These are phyloP conservation scores for Blastobasis lacticolella DNA, from an alignment of 2,888 invertebrate species.

Conservation along the genomic window DNA sequence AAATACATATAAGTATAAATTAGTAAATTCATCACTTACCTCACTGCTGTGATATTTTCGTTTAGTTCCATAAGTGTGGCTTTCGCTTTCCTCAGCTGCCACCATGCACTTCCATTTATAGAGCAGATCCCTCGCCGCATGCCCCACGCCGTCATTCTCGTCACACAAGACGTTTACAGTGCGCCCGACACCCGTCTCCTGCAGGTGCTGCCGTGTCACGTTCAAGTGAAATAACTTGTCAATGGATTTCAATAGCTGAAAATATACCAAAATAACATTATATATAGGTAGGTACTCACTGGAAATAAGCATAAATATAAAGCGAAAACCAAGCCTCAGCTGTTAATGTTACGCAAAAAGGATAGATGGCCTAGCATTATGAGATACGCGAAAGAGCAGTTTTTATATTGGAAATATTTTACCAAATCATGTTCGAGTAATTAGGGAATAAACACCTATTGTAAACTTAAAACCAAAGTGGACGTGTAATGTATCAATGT, in stretches of 20 bases:
- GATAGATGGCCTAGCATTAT: not conserved
- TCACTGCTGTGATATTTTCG: no score
- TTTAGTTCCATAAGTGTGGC: no score
- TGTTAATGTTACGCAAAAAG: not conserved
- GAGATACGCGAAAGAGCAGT: no score
- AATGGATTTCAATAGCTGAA: slow-evolving; percentile 85
- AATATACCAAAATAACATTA: slow-evolving; percentile 12
- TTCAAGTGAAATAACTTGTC: slow-evolving; percentile 82
- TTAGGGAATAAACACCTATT: no score
- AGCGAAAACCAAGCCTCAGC: not conserved
- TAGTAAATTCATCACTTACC: no score
- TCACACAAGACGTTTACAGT: slow-evolving; percentile 91
- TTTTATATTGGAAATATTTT: not conserved
- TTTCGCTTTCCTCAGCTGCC: no score
- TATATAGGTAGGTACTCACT: not conserved
- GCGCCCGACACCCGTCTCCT: slow-evolving; percentile 92
- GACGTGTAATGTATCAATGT: not conserved
- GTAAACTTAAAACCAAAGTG: not conserved
- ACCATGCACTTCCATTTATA: no score
- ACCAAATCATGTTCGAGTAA: not conserved
- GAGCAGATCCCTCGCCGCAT: no score
- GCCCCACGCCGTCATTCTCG: slow-evolving; percentile 84
- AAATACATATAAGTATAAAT: no score
- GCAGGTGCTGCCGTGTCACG: slow-evolving; percentile 86
- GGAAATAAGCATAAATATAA: not conserved